Evolutionary conservation across 1,140 invertebrate genomes (phyloP).

Genomic region (Philotrypesis tridentata): DNA sequence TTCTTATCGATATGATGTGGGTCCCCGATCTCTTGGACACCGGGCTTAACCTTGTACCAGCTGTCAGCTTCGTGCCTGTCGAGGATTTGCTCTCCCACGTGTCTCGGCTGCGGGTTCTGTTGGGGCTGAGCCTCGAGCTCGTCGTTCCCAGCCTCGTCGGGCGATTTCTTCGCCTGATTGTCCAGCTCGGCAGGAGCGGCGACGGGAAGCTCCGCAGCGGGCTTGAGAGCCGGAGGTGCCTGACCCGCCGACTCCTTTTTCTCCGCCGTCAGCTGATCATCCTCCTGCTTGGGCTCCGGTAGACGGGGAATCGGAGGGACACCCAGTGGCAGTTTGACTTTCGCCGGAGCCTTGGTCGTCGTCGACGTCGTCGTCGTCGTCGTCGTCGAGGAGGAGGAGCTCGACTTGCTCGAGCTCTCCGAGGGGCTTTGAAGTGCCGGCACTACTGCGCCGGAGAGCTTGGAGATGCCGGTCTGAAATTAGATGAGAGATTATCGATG

Average conservation of each 20-base stretch:
- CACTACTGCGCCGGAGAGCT: constrained; percentile 48
- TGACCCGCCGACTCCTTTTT: constrained; percentile 19
- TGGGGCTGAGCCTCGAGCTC: constrained; percentile 41
- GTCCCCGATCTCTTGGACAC: constrained; percentile 70
- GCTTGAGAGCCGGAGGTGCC: neutral
- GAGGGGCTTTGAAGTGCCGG: constrained; percentile 53
- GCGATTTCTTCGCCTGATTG: neutral
- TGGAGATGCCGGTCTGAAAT: constrained; percentile 46
- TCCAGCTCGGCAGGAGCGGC: neutral
- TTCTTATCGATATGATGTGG: constrained; percentile 62
- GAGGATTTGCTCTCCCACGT: constrained; percentile 56
- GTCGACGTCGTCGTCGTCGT: constrained; percentile 57
- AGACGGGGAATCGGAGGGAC: constrained; percentile 68
- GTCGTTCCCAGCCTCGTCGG: constrained; percentile 15
- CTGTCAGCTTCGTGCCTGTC: constrained; percentile 59
- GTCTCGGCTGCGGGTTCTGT: constrained; percentile 29
- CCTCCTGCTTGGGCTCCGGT: constrained; percentile 54
- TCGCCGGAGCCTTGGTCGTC: constrained; percentile 53
- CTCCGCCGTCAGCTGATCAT: constrained; percentile 16
- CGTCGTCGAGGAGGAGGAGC: constrained; percentile 49
- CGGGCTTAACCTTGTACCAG: constrained; percentile 61
- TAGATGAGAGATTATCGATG: constrained; percentile 4
- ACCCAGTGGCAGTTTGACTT: constrained; percentile 67
- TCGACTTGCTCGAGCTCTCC: constrained; percentile 52
- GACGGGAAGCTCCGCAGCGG: neutral